Evolutionary conservation across 1,140 invertebrate species (phyloP), one percentile per base, ranked within the genome.

Genomic region (Platyscapa corneri): DNA sequence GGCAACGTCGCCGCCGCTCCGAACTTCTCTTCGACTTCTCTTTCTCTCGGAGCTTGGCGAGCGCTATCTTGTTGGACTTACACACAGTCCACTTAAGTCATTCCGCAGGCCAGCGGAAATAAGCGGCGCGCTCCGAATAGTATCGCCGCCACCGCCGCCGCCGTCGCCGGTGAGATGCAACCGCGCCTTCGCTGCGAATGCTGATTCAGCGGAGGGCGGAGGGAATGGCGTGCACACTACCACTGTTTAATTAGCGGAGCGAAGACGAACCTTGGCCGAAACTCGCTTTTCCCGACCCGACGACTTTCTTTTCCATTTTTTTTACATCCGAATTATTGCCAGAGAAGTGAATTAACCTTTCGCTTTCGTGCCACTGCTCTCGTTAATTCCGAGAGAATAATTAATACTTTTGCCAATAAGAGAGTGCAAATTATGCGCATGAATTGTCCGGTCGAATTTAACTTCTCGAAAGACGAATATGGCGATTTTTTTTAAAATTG

Each of bases 51-150:
- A 10, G 27, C 0, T 3, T 18, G 32, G 10, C 76, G 23, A 46
- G 34, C 75, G 60, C 75, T 84, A 78, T 84, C 76, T 83, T 39
- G 42, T 56, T 70, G 42, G 32, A 65, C 74, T 77, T 83, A 30
- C 53, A 39, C 82, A 82, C 82, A 82, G 53, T 49, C 74, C 82
- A 83, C 82, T 83, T 84, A 84, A 84, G 75, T 84, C 75, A 79
- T 84, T 79, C 60, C 83, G 42, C 75, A 37, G 74, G 14, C 82
- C 74, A 34, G 74, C 82, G 82, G 82, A 83, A 83, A 83, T 77
- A 65, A 77, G 56, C 82, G 37, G 74, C 74, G 30, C 42, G 74
- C 82, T 76, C 53, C 82, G 72, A 76, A 83, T 76, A n/a, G n/a
- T n/a, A n/a, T n/a, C n/a, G n/a, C n/a, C n/a, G n/a, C n/a, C n/a